A percentile compares a stretch with the other conserved stretches of the same genome.
These are phyloP conservation scores for Bradysia coprophila DNA, from an alignment of 1,140 invertebrate species.

Conservation along the genomic window DNA sequence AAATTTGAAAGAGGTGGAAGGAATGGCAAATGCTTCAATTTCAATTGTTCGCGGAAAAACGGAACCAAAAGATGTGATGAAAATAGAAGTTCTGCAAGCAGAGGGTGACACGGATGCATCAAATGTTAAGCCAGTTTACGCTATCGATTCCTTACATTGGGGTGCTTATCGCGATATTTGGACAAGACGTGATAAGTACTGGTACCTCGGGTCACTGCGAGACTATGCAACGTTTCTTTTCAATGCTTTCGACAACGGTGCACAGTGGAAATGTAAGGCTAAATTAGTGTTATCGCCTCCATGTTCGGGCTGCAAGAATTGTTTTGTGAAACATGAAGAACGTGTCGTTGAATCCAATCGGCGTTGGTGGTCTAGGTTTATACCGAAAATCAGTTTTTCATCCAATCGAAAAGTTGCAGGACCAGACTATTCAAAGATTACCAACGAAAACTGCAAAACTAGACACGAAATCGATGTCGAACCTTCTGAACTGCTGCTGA, in stretches of 20 bases:
- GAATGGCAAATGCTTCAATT: slow-evolving; percentile 62
- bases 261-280: slow-evolving; percentile 47
- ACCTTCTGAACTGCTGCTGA: slow-evolving; percentile 36
- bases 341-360: slow-evolving; percentile 10
- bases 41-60: slow-evolving; percentile 55
- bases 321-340: slow-evolving; percentile 25
- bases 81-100: slow-evolving; percentile 48
- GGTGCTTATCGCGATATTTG: slow-evolving; percentile 66
- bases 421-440: slow-evolving; percentile 28
- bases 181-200: slow-evolving; percentile 57
- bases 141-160: slow-evolving; percentile 58
- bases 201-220: slow-evolving; percentile 64
- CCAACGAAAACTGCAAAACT: slow-evolving; percentile 39
- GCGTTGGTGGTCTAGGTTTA: slow-evolving; percentile 22
- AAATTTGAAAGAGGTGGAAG: slow-evolving; percentile 11
- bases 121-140: slow-evolving; percentile 38
- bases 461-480: slow-evolving; percentile 31
- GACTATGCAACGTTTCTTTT: slow-evolving; percentile 51
- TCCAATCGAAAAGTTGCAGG: slow-evolving; percentile 10
- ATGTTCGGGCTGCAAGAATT: slow-evolving; percentile 69
- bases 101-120: slow-evolving; percentile 23
- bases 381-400: slow-evolving; percentile 15
- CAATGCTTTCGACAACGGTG: slow-evolving; percentile 44
- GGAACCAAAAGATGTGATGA: slow-evolving; percentile 57
- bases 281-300: slow-evolving; percentile 54